Evolutionary conservation across 2,113 vertebrate genomes (phyloP).

Genomic region (Lampris incognitus): DNA sequence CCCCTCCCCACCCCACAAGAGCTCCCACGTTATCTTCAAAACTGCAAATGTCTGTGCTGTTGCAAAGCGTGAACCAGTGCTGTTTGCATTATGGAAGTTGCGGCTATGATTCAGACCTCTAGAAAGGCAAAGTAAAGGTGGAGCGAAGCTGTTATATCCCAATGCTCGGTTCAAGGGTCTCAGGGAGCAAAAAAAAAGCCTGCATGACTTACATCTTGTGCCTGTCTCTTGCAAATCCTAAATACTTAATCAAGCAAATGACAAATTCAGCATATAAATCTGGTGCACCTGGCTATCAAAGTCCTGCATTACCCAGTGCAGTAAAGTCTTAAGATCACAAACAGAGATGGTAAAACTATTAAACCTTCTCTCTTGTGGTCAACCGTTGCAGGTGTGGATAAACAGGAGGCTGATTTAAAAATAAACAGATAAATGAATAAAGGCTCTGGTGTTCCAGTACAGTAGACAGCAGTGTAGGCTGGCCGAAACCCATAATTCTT

Average conservation of each 20-base stretch:
- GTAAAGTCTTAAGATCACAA: too few relatives aligned
- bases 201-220: conserved; percentile 5
- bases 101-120: conserved; percentile 25
- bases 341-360: too few relatives aligned
- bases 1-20: conserved; percentile 14
- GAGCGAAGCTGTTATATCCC: neutral
- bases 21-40: conserved; percentile 49
- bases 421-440: neutral
- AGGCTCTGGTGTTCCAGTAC: conserved; percentile 11
- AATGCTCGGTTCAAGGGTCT: conserved; percentile 5
- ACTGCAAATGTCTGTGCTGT: conserved; percentile 37
- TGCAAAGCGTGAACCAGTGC: conserved; percentile 20
- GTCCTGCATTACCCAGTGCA: too few relatives aligned
- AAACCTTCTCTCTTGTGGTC: too few relatives aligned
- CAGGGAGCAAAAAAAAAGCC: conserved; percentile 18
- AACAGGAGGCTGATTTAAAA: too few relatives aligned
- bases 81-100: conserved; percentile 36
- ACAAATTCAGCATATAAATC: too few relatives aligned
- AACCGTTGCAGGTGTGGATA: too few relatives aligned
- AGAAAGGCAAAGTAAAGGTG: neutral
- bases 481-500: neutral
- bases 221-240: neutral
- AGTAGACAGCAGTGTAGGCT: neutral
- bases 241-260: conserved; percentile 17
- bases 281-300: too few relatives aligned